These are phyloP conservation scores for Heliconius ethilla DNA, from an alignment of 2,888 invertebrate genomes.

Conservation along the genomic window DNA sequence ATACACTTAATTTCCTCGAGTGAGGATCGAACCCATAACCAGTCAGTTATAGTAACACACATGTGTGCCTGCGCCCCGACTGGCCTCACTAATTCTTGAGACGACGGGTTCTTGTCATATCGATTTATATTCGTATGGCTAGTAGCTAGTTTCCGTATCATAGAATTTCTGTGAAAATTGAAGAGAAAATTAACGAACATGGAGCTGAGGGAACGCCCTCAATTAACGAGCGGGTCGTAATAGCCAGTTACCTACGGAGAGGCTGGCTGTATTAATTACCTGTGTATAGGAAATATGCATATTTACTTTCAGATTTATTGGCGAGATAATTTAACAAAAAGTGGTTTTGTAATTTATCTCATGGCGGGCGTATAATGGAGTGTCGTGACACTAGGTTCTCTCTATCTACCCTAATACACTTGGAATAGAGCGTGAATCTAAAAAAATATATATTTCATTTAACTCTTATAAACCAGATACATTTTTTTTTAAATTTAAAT, in stretches of 20 bases:
- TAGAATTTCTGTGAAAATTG: conserved; percentile 16
- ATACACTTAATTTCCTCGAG: no score
- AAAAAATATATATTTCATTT: no score
- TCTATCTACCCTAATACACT: no score
- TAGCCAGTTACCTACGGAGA: conserved; percentile 18
- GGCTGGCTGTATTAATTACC: conserved; percentile 9
- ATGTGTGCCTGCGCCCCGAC: background rate
- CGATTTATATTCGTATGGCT: background rate
- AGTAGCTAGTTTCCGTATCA: conserved; percentile 4
- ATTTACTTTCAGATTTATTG: background rate
- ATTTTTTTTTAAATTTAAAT: no score
- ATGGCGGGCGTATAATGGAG: no score
- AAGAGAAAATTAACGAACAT: conserved; percentile 18
- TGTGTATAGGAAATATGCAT: conserved; percentile 3
- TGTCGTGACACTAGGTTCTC: no score
- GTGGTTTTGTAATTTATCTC: background rate
- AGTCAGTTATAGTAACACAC: background rate
- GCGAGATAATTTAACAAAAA: background rate
- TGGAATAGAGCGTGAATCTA: no score
- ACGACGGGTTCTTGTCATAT: background rate
- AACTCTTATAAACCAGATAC: no score
- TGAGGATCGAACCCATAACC: background rate
- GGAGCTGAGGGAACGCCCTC: conserved; percentile 17
- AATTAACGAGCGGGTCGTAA: conserved; percentile 25
- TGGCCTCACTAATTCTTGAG: background rate